Conservation (phyloP, 2,888 invertebrate species). For the Isotomurus palustris region DNA sequence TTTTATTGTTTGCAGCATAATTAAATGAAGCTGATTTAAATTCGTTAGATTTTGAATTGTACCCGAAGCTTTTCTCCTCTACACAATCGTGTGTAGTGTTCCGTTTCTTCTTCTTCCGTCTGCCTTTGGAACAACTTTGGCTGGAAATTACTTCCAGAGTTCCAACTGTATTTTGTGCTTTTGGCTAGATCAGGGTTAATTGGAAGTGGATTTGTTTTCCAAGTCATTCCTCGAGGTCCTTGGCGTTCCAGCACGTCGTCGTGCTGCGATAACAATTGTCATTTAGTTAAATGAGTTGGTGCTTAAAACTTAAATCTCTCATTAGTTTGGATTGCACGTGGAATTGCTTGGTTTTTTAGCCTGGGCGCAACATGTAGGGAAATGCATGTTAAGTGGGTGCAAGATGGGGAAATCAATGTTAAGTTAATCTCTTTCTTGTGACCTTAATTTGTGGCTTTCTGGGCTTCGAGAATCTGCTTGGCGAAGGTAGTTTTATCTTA, state of each 20-base stretch:
- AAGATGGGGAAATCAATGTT: too few relatives aligned
- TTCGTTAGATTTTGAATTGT: background rate
- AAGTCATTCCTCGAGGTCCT: constrained; percentile 46
- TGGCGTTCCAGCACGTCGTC: constrained; percentile 47
- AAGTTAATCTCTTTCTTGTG: too few relatives aligned
- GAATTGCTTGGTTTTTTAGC: too few relatives aligned
- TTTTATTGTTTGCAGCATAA: background rate
- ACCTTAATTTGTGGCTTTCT: too few relatives aligned
- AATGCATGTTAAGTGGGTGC: too few relatives aligned
- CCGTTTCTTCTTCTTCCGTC: constrained; percentile 48
- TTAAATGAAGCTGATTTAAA: background rate
- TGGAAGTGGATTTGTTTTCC: constrained; percentile 47
- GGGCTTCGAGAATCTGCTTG: too few relatives aligned
- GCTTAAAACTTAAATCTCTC: too few relatives aligned
- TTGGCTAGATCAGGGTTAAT: constrained; percentile 43
- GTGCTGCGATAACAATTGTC: constrained; percentile 43
- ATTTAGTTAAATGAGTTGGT: background rate
- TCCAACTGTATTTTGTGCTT: constrained; percentile 41
- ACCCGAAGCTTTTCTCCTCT: constrained; percentile 48
- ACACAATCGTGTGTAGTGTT: constrained; percentile 48
- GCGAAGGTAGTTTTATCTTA: too few relatives aligned
- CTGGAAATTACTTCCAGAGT: constrained; percentile 29
- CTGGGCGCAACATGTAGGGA: too few relatives aligned
- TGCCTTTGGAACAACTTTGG: constrained; percentile 45
- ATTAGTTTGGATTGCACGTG: too few relatives aligned